Evolutionary conservation across 2,113 vertebrate genomes (phyloP).

Genomic region (Galbula dea): DNA sequence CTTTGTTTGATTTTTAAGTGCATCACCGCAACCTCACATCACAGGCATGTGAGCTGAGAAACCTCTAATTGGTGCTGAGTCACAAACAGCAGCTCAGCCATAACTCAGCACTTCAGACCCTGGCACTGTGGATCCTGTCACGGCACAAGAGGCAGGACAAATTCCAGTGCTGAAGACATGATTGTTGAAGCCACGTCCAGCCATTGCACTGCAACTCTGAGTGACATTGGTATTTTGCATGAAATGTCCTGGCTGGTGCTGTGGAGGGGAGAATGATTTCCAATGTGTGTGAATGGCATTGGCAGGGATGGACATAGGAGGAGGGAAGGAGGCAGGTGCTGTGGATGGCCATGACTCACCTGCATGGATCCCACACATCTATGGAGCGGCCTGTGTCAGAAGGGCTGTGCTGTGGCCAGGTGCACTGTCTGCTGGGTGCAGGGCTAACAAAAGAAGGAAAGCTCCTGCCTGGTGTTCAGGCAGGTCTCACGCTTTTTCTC

Average conservation of each 20-base stretch:
- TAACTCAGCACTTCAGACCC: not conserved
- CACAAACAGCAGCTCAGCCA: not conserved
- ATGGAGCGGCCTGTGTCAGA: not conserved
- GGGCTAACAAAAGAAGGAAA: not conserved
- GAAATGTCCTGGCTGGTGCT: fast-evolving
- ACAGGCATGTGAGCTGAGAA: not conserved
- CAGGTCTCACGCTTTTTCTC: not conserved
- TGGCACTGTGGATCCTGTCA: not conserved
- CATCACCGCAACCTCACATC: not conserved
- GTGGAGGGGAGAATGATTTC: not conserved
- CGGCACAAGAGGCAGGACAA: not conserved
- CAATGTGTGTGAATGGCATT: not conserved
- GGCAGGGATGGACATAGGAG: not conserved
- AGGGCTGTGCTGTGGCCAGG: fast-evolving
- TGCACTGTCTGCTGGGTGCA: not conserved
- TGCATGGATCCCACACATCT: fast-evolving
- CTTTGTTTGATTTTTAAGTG: not conserved
- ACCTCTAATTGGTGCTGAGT: not conserved
- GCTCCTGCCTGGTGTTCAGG: not conserved
- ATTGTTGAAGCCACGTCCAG: fast-evolving
- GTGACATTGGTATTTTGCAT: not conserved
- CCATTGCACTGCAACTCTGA: fast-evolving
- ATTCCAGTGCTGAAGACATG: not conserved
- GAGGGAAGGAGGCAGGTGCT: not conserved
- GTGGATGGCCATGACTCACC: fast-evolving